Conservation (phyloP, 1,140 invertebrate genomes). For the Drosophila watanabei region DNA sequence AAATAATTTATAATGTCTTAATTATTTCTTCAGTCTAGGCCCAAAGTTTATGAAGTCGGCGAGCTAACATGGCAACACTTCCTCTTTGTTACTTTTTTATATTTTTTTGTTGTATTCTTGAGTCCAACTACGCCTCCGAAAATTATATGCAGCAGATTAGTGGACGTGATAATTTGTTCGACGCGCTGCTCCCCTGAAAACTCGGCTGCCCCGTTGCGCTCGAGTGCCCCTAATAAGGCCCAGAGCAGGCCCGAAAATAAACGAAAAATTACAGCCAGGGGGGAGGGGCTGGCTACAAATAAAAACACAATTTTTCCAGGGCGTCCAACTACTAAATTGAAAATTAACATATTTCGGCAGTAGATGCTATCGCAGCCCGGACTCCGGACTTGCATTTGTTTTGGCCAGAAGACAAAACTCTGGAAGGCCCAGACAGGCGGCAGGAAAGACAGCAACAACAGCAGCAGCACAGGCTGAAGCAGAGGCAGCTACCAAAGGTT, state of each 20-base stretch:
- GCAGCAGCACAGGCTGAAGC: constrained; percentile 14
- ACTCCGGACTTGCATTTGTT: constrained; percentile 66
- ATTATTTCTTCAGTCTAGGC: constrained; percentile 64
- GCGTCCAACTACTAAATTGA: constrained; percentile 77
- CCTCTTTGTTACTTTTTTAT: constrained; percentile 37
- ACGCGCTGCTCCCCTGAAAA: constrained; percentile 41
- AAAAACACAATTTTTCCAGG: constrained; percentile 56
- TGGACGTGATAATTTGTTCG: constrained; percentile 77
- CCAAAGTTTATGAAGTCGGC: constrained; percentile 72
- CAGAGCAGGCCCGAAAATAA: constrained; percentile 58
- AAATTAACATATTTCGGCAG: constrained; percentile 84
- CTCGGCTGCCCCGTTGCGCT: constrained; percentile 56
- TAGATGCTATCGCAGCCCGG: constrained; percentile 71
- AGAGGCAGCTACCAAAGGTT: constrained; percentile 64
- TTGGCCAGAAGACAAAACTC: constrained; percentile 42
- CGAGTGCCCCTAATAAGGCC: constrained; percentile 64
- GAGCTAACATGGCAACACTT: constrained; percentile 78
- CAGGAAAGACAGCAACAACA: constrained; percentile 11
- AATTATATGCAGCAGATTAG: constrained; percentile 83
- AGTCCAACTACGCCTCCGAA: constrained; percentile 45
- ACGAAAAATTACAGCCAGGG: constrained; percentile 52
- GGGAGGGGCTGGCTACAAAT: constrained; percentile 19
- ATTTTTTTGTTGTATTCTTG: background rate
- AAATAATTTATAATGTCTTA: constrained; percentile 85
- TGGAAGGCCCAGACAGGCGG: constrained; percentile 6